Evolutionary conservation across 1,140 invertebrate genomes (phyloP), one percentile per base, ranked within the genome.

Genomic region (Neodiprion pinetum): DNA sequence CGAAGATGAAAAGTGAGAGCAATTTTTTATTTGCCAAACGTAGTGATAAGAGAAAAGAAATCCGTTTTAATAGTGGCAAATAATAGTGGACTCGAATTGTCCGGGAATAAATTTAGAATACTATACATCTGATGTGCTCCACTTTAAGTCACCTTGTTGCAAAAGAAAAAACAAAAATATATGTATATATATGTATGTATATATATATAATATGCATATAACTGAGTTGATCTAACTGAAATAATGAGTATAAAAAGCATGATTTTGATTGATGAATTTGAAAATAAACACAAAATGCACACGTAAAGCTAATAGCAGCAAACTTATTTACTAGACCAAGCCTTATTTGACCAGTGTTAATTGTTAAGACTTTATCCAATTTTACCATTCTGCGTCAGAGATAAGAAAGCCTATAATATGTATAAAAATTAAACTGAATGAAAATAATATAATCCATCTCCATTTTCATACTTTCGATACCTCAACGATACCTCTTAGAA

Each of bases 391-490:
- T 40, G 28, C 28, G 5, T 40, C 28, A 40, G 5, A 40, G 28
- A 40, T 40, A 40, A 21, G 61, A 72, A 72, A 28, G 53, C 72
- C 17, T 65, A 72, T 72, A 69, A 28, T 70, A 17, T 0, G 9
- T 70, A 77, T 75, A 79, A 79, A 77, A 76, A 77, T 77, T 75
- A 76, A 76, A 77, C 78, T 80, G 76, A 80, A 76, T 80, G 79
- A 78, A 79, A 77, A 73, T 80, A 80, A 75, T 80, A 78, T 61
- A 40, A 71, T 49, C 61, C 65, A 21, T 28, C 17, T 21, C 9
- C 7, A 73, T 67, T 49, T 72, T 53, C 9, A 49, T 50, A 73
- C 40, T 23, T 10, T 67, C 17, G 17, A 65, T 28, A 28, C 9
- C 17, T 67, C 49, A 17, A 28, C 21, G 61, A 40, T 9, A 40